These are phyloP conservation scores for Sisyra nigra DNA, from an alignment of 2,888 invertebrate species.

Conservation along the genomic window DNA sequence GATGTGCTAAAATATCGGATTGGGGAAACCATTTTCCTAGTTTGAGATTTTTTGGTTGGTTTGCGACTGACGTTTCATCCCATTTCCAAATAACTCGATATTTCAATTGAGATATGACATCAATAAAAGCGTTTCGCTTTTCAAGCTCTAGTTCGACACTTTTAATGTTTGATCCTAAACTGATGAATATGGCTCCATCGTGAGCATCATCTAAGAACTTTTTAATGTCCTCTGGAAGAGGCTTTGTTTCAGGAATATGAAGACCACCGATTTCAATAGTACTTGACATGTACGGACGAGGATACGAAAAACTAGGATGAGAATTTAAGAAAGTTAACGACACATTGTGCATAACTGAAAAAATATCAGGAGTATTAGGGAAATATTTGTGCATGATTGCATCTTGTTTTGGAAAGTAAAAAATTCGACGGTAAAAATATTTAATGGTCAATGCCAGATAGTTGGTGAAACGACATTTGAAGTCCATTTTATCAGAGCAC, in stretches of 20 bases:
- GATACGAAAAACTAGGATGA: constrained; percentile 18
- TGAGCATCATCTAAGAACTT: constrained; percentile 19
- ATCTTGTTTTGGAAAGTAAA: constrained; percentile 12
- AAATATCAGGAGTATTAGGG: constrained; percentile 16
- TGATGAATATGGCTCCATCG: constrained; percentile 22
- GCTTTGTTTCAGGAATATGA: constrained; percentile 14
- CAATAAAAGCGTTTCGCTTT: constrained; percentile 16
- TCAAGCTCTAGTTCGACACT: constrained; percentile 17
- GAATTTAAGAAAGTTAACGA: constrained; percentile 18
- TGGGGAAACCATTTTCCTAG: constrained; percentile 23
- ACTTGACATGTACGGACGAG: constrained; percentile 19
- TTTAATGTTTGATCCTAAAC: constrained; percentile 22
- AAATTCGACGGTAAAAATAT: constrained; percentile 8
- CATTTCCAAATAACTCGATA: constrained; percentile 33
- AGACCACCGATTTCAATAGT: constrained; percentile 20
- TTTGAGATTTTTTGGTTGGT: constrained; percentile 25
- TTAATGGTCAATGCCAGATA: constrained; percentile 11
- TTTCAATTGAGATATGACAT: constrained; percentile 20
- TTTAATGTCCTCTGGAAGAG: constrained; percentile 15
- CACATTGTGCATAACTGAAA: constrained; percentile 15
- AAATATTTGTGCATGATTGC: constrained; percentile 15
- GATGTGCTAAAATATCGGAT: constrained; percentile 28
- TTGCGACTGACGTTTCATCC: constrained; percentile 25
- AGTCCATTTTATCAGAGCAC: constrained; percentile 29
- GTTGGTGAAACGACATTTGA: constrained; percentile 29